Percentiles rank a stretch among this genome's conserved stretches.
phyloP scores from a whole-genome alignment of 1,140 invertebrate genomes.

The Drosophila baimaii region DNA sequence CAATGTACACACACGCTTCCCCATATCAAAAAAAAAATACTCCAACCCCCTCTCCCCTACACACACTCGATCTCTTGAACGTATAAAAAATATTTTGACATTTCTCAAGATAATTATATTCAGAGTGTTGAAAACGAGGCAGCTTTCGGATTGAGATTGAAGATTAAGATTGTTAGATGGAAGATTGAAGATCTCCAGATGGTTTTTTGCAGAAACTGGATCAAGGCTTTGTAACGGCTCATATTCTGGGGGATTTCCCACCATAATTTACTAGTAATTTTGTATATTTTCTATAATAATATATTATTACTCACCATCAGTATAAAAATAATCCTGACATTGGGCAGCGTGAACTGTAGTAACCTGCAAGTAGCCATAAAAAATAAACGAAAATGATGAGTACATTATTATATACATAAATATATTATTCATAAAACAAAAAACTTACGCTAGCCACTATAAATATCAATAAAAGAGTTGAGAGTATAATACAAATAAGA shows the following conservation, averaged over 20 bases:
- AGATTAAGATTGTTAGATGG: conserved; percentile 31
- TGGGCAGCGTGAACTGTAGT: conserved; percentile 83
- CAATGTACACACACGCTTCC: conserved; percentile 66
- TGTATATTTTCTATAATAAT: not conserved
- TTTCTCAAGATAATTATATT: conserved; percentile 77
- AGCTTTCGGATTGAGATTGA: conserved; percentile 39
- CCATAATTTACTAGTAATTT: not conserved
- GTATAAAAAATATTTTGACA: conserved; percentile 50
- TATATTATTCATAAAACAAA: conserved; percentile 25
- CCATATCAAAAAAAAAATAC: conserved; percentile 34
- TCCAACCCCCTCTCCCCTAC: conserved; percentile 26
- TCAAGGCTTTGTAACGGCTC: conserved; percentile 5
- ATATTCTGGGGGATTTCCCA: conserved; percentile 6
- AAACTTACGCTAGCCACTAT: conserved; percentile 66
- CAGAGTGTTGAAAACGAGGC: conserved; percentile 47
- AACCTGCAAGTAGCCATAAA: conserved; percentile 71
- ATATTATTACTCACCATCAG: conserved; percentile 71
- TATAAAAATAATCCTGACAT: conserved; percentile 82
- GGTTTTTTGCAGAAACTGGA: conserved; percentile 32
- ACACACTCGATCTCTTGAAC: conserved; percentile 56
- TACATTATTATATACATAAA: conserved; percentile 23
- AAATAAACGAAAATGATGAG: conserved; percentile 37
- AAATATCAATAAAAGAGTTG: conserved; percentile 55
- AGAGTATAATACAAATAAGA: conserved; percentile 36
- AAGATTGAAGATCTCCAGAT: conserved; percentile 51